Evolutionary conservation across 2,888 invertebrate species (phyloP), one percentile per base, ranked within the genome.

Genomic region (Pyralis farinalis): DNA sequence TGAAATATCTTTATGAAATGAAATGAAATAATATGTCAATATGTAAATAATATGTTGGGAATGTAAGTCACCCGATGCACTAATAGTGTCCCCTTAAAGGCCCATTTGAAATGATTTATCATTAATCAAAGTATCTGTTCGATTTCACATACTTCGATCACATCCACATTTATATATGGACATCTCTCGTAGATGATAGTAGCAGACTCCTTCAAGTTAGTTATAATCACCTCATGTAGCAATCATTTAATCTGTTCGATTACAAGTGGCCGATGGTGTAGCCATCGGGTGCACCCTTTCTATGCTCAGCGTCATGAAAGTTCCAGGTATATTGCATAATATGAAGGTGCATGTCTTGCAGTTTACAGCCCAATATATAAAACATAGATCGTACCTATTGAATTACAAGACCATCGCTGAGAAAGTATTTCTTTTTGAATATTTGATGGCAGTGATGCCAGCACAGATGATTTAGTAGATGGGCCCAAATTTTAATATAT

Each of bases 381-480:
- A 67, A 68, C 62, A 67, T 63, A 3, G 42, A 31, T 66, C 66
- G 44, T 68, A 69, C 20, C 65, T 71, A 69, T 55, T 67, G 63
- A 0, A 65, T 66, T 12, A 63, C 63, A 32, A 65, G 67, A 34
- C 64, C 55, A 50, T 73, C 66, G 31, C 61, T 68, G 11, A 67
- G 39, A 54, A 71, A 73, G 40, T 71, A 67, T n/a, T 22, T 10
- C n/a, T 6, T 34, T 34, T 22, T 22, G 10, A 2, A 34, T 11
- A 11, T 9, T 22, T 2, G 7, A 5, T 1, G 25, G 34, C 8
- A 34, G 22, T 1, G 20, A 4, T 7, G 1, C 25, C 6, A 34
- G 22, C 8, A 34, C 16, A 2, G 22, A 22, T n/a, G n/a, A n/a
- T n/a, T n/a, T 22, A 22, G 1, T 16, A 34, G 22, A 22, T 34